Percentiles rank a stretch among this genome's conserved stretches.
phyloP scores from a whole-genome alignment of 2,797 vertebrate species.

The Anas acuta region DNA sequence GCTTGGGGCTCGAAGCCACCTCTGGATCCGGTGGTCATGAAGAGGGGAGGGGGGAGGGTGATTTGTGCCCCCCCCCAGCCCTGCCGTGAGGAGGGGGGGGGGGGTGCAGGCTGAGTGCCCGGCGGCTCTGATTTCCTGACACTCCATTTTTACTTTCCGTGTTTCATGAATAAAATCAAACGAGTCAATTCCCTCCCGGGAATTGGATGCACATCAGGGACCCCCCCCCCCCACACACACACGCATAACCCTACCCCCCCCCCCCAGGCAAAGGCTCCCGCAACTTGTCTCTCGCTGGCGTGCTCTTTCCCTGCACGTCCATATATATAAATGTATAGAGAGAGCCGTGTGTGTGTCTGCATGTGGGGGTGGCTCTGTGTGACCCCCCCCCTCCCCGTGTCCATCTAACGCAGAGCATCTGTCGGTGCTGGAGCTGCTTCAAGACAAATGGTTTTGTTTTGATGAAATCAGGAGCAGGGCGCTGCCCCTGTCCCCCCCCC shows the following conservation, averaged over 20 bases:
- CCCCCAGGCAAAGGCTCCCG: neutral
- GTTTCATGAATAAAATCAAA: slow-evolving; percentile 66
- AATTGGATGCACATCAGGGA: slow-evolving; percentile 42
- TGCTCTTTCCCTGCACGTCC: neutral
- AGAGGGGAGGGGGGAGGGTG: neutral
- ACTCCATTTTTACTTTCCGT: slow-evolving; percentile 68
- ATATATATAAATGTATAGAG: neutral
- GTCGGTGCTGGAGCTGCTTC: slow-evolving; percentile 50
- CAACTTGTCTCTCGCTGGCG: neutral
- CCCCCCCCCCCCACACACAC: neutral
- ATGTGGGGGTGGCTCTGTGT: slow-evolving; percentile 1
- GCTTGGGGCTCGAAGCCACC: neutral
- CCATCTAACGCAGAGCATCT: slow-evolving; percentile 48
- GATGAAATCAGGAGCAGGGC: slow-evolving; percentile 34
- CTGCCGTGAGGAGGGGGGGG: neutral
- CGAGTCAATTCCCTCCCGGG: slow-evolving; percentile 35
- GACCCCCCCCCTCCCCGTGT: neutral
- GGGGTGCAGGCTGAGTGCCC: neutral
- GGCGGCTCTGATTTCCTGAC: slow-evolving; percentile 54
- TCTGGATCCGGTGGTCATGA: neutral
- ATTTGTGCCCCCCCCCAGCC: neutral
- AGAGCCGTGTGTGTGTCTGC: neutral
- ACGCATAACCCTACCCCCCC: neutral
- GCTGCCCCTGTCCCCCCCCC: neutral
- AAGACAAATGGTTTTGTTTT: slow-evolving; percentile 66